Evolutionary conservation across 2,888 invertebrate species (phyloP).

Genomic region (Pterostichus madidus): DNA sequence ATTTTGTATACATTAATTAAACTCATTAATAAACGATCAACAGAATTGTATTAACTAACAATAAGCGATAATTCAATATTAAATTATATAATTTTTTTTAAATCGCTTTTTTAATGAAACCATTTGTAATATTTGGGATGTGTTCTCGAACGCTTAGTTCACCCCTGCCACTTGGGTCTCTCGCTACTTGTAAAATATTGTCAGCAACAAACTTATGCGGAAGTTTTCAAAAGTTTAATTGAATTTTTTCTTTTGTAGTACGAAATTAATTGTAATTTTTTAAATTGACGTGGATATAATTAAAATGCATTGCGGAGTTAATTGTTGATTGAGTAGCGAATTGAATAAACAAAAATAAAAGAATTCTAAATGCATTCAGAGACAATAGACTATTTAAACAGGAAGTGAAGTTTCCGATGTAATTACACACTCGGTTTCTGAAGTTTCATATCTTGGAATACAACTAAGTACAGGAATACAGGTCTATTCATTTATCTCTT

Average conservation of each 20-base stretch:
- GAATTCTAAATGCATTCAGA: conserved; percentile 2
- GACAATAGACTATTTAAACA: conserved; percentile 7
- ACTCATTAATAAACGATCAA: too few species aligned
- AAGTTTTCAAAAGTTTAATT: conserved; percentile 49
- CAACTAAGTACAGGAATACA: too few species aligned
- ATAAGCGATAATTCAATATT: too few species aligned
- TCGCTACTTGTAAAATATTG: conserved; percentile 42
- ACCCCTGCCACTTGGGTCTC: background rate
- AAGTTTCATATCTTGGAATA: too few species aligned
- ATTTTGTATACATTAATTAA: too few species aligned
- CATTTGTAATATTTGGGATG: too few species aligned
- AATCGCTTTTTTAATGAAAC: too few species aligned
- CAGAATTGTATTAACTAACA: too few species aligned
- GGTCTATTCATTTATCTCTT: too few species aligned
- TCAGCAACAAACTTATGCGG: conserved; percentile 10
- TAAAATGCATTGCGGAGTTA: conserved; percentile 16
- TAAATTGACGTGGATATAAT: conserved; percentile 47
- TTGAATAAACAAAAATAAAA: conserved; percentile 52
- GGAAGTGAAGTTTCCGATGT: background rate
- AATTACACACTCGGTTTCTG: too few species aligned
- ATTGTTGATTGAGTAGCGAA: conserved; percentile 34
- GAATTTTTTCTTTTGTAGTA: conserved; percentile 50
- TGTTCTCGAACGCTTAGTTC: too few species aligned
- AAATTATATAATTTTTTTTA: too few species aligned
- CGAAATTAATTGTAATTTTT: conserved; percentile 51